Evolutionary conservation across 2,888 invertebrate species (phyloP).

Genomic region (Eulithis prunata): DNA sequence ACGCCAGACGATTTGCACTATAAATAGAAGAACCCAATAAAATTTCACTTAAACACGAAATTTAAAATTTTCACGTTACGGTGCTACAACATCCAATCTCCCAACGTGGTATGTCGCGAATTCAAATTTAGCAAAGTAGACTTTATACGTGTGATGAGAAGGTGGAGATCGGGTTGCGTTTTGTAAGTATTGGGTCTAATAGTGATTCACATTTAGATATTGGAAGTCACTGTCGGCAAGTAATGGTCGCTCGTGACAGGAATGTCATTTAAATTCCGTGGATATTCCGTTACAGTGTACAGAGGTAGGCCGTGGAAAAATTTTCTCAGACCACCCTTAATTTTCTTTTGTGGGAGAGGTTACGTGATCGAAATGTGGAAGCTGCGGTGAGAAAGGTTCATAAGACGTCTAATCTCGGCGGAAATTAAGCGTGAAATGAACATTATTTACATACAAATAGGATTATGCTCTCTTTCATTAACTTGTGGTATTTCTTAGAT

Average conservation of each 20-base stretch:
- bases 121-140: constrained; percentile 24
- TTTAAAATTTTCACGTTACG: constrained; percentile 81
- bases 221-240: constrained; percentile 83
- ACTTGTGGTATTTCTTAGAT: constrained; percentile 10
- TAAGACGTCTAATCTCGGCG: constrained; percentile 38
- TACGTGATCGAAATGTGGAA: constrained; percentile 64
- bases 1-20: constrained; percentile 54
- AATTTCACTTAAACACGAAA: constrained; percentile 83
- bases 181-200: constrained; percentile 50
- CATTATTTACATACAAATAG: constrained; percentile 39
- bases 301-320: constrained; percentile 55
- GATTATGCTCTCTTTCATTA: constrained; percentile 24
- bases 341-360: constrained; percentile 65
- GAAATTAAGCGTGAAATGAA: constrained; percentile 39
- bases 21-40: constrained; percentile 77
- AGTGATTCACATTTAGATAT: constrained; percentile 65
- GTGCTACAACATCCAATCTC: constrained; percentile 42
- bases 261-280: constrained; percentile 77
- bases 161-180: constrained; percentile 41
- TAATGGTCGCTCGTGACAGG: constrained; percentile 80
- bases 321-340: constrained; percentile 63
- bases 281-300: constrained; percentile 56
- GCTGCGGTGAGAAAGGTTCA: constrained; percentile 40
- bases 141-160: constrained; percentile 24
- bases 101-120: constrained; percentile 45